Percentiles rank a stretch among this genome's conserved stretches.
phyloP scores from a whole-genome alignment of 2,113 vertebrate genomes.

The Aegotheles bennettii region DNA sequence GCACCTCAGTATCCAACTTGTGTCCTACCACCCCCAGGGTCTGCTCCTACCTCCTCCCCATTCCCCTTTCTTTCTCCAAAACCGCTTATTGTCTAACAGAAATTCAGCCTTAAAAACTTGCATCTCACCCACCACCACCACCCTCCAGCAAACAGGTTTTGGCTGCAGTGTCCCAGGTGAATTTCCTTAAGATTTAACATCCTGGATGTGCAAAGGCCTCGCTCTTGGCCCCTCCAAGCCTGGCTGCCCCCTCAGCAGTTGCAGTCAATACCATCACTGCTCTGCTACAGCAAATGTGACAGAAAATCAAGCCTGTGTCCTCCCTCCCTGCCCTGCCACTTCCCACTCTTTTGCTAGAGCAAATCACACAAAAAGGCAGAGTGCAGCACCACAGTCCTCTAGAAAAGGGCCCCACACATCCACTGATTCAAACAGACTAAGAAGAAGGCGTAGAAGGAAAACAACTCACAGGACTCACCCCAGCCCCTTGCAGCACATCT shows the following conservation, averaged over 20 bases:
- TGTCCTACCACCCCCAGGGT: too few relatives aligned
- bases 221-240: neutral
- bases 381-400: accelerated
- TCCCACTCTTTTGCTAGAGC: too few relatives aligned
- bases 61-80: neutral
- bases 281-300: neutral
- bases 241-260: accelerated
- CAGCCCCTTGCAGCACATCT: accelerated
- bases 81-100: accelerated
- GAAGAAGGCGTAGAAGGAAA: accelerated
- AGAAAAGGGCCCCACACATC: accelerated
- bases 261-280: accelerated
- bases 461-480: accelerated
- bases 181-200: neutral
- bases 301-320: neutral
- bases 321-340: too few relatives aligned
- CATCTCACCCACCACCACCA: neutral
- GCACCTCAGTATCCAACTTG: neutral
- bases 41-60: too few relatives aligned
- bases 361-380: neutral
- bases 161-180: accelerated
- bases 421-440: neutral
- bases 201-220: accelerated
- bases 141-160: neutral
- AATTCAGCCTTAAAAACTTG: neutral